A percentile compares a stretch with the other conserved stretches of the same genome.
phyloP scores from a whole-genome alignment of 2,888 invertebrate genomes.

The Gari tellinella region DNA sequence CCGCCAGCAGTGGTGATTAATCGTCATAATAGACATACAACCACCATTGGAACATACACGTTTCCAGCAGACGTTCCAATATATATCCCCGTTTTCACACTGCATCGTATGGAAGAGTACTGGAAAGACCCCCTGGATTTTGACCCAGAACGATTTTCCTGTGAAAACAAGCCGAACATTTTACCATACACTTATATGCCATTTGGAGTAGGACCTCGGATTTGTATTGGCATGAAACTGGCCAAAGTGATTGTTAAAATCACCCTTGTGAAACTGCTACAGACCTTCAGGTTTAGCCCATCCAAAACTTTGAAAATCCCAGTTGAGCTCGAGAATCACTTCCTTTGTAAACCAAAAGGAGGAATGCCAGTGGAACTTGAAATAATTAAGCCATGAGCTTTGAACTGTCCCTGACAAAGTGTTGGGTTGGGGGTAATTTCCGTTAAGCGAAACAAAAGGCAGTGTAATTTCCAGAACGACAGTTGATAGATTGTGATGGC shows the following conservation, averaged over 20 bases:
- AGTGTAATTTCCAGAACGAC: no score
- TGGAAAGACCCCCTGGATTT: constrained; percentile 57
- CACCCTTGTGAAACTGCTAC: constrained; percentile 40
- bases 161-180: constrained; percentile 49
- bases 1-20: constrained; percentile 56
- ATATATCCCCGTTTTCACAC: constrained; percentile 35
- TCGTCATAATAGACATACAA: constrained; percentile 20
- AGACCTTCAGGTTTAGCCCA: constrained; percentile 41
- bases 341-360: constrained; percentile 38
- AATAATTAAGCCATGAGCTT: no score
- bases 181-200: constrained; percentile 46
- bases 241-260: constrained; percentile 46
- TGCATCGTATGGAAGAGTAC: constrained; percentile 44
- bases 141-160: constrained; percentile 44
- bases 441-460: no score
- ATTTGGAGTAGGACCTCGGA: constrained; percentile 51
- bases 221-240: constrained; percentile 45
- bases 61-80: constrained; percentile 40
- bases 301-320: constrained; percentile 35
- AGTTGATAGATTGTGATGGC: no score
- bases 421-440: no score
- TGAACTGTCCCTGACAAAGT: no score
- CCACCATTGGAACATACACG: constrained; percentile 18
- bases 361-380: constrained; percentile 44
- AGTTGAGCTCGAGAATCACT: constrained; percentile 41